Base-by-base conservation (phyloP, 2,888 invertebrate species). In the Polietes domitor region DNA sequence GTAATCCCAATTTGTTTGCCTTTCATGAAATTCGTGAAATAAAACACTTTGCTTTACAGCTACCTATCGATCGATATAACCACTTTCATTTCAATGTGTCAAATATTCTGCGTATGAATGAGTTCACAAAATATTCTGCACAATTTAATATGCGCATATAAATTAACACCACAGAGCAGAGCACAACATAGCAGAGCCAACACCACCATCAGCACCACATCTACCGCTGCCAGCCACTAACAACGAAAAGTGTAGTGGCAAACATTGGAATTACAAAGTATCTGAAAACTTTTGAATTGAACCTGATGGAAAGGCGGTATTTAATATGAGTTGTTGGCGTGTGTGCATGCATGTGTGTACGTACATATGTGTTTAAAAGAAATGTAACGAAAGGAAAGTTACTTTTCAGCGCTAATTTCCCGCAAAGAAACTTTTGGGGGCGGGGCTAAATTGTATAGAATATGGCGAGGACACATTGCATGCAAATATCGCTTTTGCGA, bases 121-220 rank as follows among this genome's bases (percentile, higher is more conserved):
- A 74, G 47, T 63, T n/a, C 2, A 5, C 28, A 9, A 55, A 70
- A 65, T 77, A 81, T 86, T 85, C 82, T 77, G 81, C 78, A 86
- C 86, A 88, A 89, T 89, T 89, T 88, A 89, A 88, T 89, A 89
- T 89, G 90, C 89, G 87, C 90, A 89, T 89, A 89, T 88, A 89
- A 89, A 89, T 88, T 88, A 88, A 87, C 43, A 68, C 9, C 58
- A n/a, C n/a, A n/a, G n/a, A n/a, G n/a, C n/a, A n/a, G n/a, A n/a
- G n/a, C n/a, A n/a, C n/a, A n/a, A n/a, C n/a, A n/a, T n/a, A n/a
- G n/a, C n/a, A n/a, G n/a, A n/a, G n/a, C n/a, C n/a, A n/a, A n/a
- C n/a, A n/a, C n/a, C n/a, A n/a, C n/a, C n/a, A n/a, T n/a, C n/a
- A 19, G 17, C 58, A n/a, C n/a, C n/a, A n/a, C n/a, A n/a, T n/a